Percentiles rank a stretch among this genome's conserved stretches.
Conservation (phyloP, 2,113 vertebrate genomes). For the Grammomys surdaster region DNA sequence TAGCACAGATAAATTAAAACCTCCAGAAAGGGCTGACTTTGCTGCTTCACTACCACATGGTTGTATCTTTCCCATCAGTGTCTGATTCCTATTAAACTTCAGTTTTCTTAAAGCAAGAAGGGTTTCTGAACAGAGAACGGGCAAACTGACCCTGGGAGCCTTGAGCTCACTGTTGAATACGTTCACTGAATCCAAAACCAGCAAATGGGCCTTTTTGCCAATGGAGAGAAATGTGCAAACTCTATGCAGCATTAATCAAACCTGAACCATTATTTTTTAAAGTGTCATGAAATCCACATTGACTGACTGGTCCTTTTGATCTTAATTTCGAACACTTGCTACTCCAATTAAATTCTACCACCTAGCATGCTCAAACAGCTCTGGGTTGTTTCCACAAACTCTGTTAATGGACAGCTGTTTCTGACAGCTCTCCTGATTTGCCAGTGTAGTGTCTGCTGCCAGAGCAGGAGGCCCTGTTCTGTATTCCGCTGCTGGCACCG, state of each 20-base stretch:
- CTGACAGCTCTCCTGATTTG: conserved; percentile 98
- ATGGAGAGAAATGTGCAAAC: conserved; percentile 38
- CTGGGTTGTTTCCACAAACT: conserved; percentile 88
- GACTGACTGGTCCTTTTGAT: conserved; percentile 86
- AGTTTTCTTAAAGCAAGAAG: conserved; percentile 3
- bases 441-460: conserved; percentile 95
- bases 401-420: conserved; percentile 95
- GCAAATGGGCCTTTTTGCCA: not conserved
- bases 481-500: conserved; percentile 94
- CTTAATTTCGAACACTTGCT: conserved; percentile 90
- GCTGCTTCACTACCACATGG: not conserved
- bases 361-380: conserved; percentile 89
- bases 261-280: conserved; percentile 73
- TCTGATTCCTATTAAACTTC: not conserved
- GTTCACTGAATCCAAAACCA: not conserved
- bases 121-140: not conserved
- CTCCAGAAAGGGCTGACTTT: conserved; percentile 18
- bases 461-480: conserved; percentile 93
- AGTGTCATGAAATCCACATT: conserved; percentile 69
- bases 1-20: not conserved
- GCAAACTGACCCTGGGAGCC: accelerated
- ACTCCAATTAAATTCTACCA: conserved; percentile 91
- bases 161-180: accelerated
- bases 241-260: conserved; percentile 77
- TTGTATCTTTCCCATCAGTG: not conserved